Percentiles rank a stretch among this genome's conserved stretches.
These are phyloP conservation scores for Zaprionus camerounensis DNA, from an alignment of 1,140 invertebrate species.

Conservation along the genomic window DNA sequence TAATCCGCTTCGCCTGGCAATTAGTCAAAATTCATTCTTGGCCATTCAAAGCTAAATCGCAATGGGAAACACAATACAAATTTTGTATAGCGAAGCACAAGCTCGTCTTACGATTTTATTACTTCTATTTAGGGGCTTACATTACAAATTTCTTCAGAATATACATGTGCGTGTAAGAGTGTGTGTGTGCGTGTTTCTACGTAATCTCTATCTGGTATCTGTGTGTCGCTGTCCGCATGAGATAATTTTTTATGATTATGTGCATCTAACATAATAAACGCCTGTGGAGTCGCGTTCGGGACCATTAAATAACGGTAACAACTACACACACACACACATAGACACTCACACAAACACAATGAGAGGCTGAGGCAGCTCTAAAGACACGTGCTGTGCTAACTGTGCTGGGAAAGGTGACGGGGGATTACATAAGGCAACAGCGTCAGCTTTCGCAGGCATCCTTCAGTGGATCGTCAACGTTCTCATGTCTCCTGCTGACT, in stretches of 20 bases:
- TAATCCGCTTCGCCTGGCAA: conserved; percentile 3
- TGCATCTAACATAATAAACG: conserved; percentile 69
- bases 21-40: not conserved
- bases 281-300: conserved; percentile 49
- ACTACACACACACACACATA: conserved; percentile 20
- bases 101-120: not conserved
- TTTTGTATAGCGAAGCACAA: not conserved
- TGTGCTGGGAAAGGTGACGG: conserved; percentile 42
- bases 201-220: conserved; percentile 11
- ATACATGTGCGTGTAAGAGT: not conserved
- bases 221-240: conserved; percentile 29
- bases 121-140: conserved; percentile 9
- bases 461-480: conserved; percentile 11
- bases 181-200: not conserved
- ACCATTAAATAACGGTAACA: conserved; percentile 45
- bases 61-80: not conserved
- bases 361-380: not conserved
- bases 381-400: conserved; percentile 56
- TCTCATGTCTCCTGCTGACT: conserved; percentile 39
- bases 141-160: conserved; percentile 21
- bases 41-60: not conserved
- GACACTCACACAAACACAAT: not conserved
- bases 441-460: conserved; percentile 15
- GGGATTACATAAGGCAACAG: conserved; percentile 45
- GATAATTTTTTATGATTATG: conserved; percentile 75